Evolutionary conservation across 92 coral and sea anemone species (phyloP).

Genomic region (Parazoanthus darwini): DNA sequence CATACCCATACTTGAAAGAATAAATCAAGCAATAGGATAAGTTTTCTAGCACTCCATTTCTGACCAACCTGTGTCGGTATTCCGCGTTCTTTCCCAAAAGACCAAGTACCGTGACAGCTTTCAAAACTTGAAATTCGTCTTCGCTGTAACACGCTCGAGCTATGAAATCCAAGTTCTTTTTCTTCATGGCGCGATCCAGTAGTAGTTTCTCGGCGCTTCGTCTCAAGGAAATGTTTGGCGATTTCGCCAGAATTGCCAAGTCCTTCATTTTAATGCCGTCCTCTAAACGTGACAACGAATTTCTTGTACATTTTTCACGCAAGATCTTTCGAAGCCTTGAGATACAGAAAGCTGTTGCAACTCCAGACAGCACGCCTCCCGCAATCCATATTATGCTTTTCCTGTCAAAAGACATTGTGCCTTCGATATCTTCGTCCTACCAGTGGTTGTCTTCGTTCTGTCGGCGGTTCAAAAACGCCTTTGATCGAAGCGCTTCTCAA

Average conservation of each 20-base stretch:
- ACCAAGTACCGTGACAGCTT: slow-evolving; percentile 79
- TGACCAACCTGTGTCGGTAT: slow-evolving; percentile 53
- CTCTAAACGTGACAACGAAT: slow-evolving; percentile 66
- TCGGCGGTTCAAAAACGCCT: background rate
- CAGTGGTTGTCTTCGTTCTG: background rate
- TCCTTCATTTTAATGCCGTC: slow-evolving; percentile 76
- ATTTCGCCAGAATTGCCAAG: slow-evolving; percentile 77
- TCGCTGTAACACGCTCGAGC: slow-evolving; percentile 64
- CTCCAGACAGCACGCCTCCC: slow-evolving; percentile 77
- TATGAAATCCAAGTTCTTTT: slow-evolving; percentile 68
- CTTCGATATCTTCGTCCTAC: background rate
- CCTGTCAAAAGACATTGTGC: slow-evolving; percentile 66
- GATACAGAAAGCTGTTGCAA: slow-evolving; percentile 76
- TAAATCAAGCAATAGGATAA: slow-evolving; percentile 75
- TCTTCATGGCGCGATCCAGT: slow-evolving; percentile 78
- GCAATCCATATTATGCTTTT: slow-evolving; percentile 67
- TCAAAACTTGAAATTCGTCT: slow-evolving; percentile 77
- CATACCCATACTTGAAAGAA: slow-evolving; percentile 72
- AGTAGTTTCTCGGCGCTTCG: slow-evolving; percentile 84
- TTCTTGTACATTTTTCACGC: slow-evolving; percentile 80
- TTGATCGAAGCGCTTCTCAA: background rate
- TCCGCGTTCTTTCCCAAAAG: slow-evolving; percentile 76
- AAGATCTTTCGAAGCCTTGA: slow-evolving; percentile 71
- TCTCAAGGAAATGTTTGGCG: slow-evolving; percentile 77
- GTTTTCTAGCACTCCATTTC: slow-evolving; percentile 70